A percentile compares a stretch with the other conserved stretches of the same genome.
Conservation (phyloP, 1,140 invertebrate genomes). For the Heterodera schachtii region DNA sequence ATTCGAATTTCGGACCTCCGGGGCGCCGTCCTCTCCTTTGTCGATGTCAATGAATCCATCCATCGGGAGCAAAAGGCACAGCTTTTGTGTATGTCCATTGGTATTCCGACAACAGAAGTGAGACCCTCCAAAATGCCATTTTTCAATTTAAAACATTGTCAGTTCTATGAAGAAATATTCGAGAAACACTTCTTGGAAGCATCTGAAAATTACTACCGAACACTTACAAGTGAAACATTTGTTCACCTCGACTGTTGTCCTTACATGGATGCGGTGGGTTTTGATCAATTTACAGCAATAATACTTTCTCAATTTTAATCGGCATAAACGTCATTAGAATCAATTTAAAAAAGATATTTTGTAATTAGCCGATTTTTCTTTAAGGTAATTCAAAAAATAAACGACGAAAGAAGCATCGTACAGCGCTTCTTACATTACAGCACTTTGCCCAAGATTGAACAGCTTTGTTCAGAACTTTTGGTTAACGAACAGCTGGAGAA, state of each 20-base stretch:
- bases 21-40: constrained; percentile 56
- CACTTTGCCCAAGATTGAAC: constrained; percentile 32
- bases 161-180: constrained; percentile 51
- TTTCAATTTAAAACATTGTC: constrained; percentile 11
- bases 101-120: constrained; percentile 9
- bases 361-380: constrained; percentile 3
- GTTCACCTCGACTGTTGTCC: constrained; percentile 47
- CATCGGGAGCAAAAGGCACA: not conserved
- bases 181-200: constrained; percentile 47
- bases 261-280: constrained; percentile 52
- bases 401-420: constrained; percentile 45
- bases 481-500: constrained; percentile 40
- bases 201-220: constrained; percentile 46
- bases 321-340: too few relatives aligned
- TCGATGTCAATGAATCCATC: constrained; percentile 41
- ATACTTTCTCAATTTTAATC: not conserved
- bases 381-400: constrained; percentile 49
- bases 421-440: constrained; percentile 31
- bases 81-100: constrained; percentile 10
- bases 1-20: constrained; percentile 36
- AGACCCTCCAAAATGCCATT: not conserved
- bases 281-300: constrained; percentile 18
- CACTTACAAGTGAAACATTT: constrained; percentile 45
- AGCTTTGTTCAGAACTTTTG: constrained; percentile 39
- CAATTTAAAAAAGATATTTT: not conserved